These are phyloP conservation scores for Zosterops hypoxanthus DNA, from an alignment of 2,113 vertebrate genomes.

Conservation along the genomic window DNA sequence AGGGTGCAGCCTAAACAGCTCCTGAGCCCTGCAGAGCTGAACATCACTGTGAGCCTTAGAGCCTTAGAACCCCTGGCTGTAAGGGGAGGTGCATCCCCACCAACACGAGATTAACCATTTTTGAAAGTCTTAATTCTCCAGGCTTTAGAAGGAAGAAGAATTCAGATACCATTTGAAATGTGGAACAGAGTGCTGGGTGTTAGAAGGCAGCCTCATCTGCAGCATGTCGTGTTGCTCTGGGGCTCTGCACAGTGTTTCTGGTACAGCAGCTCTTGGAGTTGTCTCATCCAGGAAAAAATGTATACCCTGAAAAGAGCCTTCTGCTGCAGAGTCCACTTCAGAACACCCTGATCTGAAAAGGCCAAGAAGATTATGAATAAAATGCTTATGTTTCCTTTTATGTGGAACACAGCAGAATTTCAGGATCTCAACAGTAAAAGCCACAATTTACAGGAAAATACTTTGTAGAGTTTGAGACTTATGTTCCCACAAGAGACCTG, in stretches of 20 bases:
- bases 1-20: not conserved
- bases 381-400: not conserved
- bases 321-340: not conserved
- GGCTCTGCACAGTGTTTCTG: not conserved
- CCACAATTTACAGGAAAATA: not conserved
- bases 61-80: not conserved
- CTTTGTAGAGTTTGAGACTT: not conserved
- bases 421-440: not conserved
- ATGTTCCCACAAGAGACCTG: not conserved
- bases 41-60: rapidly evolving
- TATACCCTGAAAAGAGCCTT: not conserved
- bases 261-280: not conserved
- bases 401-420: not conserved
- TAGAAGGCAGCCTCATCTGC: not conserved
- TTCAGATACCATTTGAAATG: not conserved
- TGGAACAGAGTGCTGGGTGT: not conserved
- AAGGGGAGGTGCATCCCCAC: not conserved
- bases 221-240: not conserved
- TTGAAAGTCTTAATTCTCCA: not conserved
- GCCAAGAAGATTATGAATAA: not conserved
- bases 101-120: not conserved
- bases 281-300: not conserved
- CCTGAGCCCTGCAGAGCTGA: not conserved
- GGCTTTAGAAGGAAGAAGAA: not conserved
- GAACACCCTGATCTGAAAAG: not conserved